Evolutionary conservation across 2,797 vertebrate genomes (phyloP).

Genomic region (Prunella strophiata): DNA sequence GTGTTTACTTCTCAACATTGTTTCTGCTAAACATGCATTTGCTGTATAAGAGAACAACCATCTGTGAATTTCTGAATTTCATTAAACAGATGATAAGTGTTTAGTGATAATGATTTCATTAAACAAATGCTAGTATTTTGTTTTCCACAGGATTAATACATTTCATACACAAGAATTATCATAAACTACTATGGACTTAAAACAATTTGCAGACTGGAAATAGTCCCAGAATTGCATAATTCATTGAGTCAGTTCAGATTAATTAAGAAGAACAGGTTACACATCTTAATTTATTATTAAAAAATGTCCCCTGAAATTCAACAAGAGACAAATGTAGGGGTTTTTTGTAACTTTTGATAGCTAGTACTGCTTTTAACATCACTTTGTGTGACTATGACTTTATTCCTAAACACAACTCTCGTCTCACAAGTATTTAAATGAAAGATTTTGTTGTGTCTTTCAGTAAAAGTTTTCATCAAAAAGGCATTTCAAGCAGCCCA

Average conservation of each 20-base stretch:
- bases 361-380: neutral
- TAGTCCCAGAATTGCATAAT: neutral
- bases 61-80: slow-evolving; percentile 59
- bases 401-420: neutral
- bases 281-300: slow-evolving; percentile 4
- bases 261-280: slow-evolving; percentile 20
- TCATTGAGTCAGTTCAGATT: neutral
- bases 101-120: slow-evolving; percentile 63
- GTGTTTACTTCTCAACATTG: slow-evolving; percentile 41
- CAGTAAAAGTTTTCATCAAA: neutral
- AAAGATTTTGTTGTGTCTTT: neutral
- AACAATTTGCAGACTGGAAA: slow-evolving; percentile 39
- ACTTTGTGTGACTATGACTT: neutral
- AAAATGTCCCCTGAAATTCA: neutral
- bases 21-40: slow-evolving; percentile 42
- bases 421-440: neutral
- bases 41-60: slow-evolving; percentile 25
- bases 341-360: neutral
- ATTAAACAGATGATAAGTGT: slow-evolving; percentile 59
- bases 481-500: neutral
- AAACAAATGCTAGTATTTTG: slow-evolving; percentile 53
- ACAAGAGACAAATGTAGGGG: neutral
- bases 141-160: slow-evolving; percentile 38
- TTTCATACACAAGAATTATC: slow-evolving; percentile 27
- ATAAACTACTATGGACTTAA: slow-evolving; percentile 1